phyloP scores from a whole-genome alignment of 2,797 vertebrate genomes.

The Bovichtus variegatus region DNA sequence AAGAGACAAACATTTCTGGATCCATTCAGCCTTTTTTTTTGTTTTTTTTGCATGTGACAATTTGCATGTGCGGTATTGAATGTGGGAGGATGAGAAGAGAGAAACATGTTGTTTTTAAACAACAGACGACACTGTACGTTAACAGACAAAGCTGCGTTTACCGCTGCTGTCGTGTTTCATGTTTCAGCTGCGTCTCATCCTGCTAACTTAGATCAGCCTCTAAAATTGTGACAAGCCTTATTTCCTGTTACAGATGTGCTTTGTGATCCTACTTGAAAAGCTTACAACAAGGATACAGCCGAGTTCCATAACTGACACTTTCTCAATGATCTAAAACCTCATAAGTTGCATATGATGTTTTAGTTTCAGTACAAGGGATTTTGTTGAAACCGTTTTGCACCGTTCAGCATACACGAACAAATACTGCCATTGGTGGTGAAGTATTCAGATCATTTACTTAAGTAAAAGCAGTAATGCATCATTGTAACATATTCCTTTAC shows the following conservation, averaged over 20 bases:
- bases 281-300: background rate
- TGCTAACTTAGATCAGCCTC: background rate
- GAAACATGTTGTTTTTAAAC: background rate
- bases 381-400: background rate
- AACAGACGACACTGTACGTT: background rate
- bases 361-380: background rate
- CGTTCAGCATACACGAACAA: background rate
- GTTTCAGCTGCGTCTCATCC: slow-evolving; percentile 8
- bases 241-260: slow-evolving; percentile 2
- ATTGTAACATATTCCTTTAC: background rate
- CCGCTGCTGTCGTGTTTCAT: background rate
- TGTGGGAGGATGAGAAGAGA: background rate
- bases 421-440: background rate
- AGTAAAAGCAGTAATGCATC: background rate
- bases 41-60: background rate
- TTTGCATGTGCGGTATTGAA: background rate
- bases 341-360: background rate
- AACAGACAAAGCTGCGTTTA: background rate
- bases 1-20: background rate
- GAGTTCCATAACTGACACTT: slow-evolving; percentile 1
- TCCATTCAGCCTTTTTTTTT: background rate
- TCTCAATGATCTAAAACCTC: background rate
- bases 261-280: background rate
- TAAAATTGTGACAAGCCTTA: background rate
- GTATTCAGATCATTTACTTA: background rate